Conservation (phyloP, 1,140 invertebrate genomes). For the Bactericera cockerelli region DNA sequence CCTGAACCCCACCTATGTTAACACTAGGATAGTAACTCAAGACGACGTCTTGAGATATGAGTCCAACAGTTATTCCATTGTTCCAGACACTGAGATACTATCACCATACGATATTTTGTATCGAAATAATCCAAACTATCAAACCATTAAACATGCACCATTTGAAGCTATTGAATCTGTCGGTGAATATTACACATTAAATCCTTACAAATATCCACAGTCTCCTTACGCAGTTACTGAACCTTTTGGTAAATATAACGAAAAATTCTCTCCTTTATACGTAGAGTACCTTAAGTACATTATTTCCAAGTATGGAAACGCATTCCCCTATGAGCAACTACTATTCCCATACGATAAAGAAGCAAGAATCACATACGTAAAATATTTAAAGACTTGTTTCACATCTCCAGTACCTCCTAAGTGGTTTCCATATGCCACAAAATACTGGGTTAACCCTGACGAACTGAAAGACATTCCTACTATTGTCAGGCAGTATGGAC, state of each 20-base stretch:
- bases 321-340: not conserved
- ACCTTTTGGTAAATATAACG: not conserved
- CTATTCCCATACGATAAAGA: slow-evolving; percentile 1
- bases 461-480: not conserved
- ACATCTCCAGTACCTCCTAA: not conserved
- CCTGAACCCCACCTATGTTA: not conserved
- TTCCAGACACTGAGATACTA: not conserved
- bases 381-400: slow-evolving; percentile 2
- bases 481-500: not conserved
- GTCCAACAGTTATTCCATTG: not conserved
- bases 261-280: not conserved
- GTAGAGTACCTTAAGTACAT: slow-evolving; percentile 4
- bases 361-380: slow-evolving; percentile 2
- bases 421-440: not conserved
- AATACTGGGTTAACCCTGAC: not conserved
- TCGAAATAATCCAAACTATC: not conserved
- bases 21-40: not conserved
- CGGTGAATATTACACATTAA: not conserved
- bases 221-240: not conserved
- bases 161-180: not conserved
- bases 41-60: not conserved
- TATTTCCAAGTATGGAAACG: not conserved
- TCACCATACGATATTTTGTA: not conserved
- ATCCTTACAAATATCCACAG: slow-evolving; percentile 1
- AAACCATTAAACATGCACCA: not conserved